Base-by-base conservation (phyloP, 2,888 invertebrate genomes). In the Monochamus alternatus region DNA sequence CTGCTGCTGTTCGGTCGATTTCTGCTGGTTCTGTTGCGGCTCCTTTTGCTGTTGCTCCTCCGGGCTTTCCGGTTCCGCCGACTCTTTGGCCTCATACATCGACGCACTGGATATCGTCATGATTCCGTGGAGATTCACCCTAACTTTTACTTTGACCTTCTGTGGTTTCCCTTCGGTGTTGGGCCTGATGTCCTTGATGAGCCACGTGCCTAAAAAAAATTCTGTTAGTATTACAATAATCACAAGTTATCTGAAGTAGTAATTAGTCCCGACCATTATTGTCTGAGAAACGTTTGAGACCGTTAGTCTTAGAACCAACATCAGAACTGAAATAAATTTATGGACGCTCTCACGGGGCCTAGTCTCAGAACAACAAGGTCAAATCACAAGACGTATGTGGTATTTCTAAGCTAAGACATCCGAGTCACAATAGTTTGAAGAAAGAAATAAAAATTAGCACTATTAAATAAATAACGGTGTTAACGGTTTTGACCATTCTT, bases 61-160 rank as follows among this genome's bases (percentile, higher is more conserved):
- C 0, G 80, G 77, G 10, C 79, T 77, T 43, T 85, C 86, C 12
- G 84, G 84, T 32, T 87, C 87, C 22, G 82, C 74, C 3, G 91
- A 90, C 77, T 91, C 93, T 85, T 93, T 94, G 86, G 95, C 95
- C 86, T 96, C 95, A 58, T 95, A 92, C 73, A 97, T 90, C 0
- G 95, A 94, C 4, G 99, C 99, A 71, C 95, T 95, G 10, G 95
- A 93, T 32, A 99, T 93, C 10, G 93, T 93, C 86, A 99, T 94
- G 77, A 98, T 94, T 68, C 99, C 99, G 88, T 99, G 95, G 67
- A 96, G 92, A 90, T 98, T 98, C 72, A 99, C 92, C 83, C 98
- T 93, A 5, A 97, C 97, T 91, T 98, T 99, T 4, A 99, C 95
- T 90, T 98, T 98, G 1, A 99, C 95, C 89, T 98, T 98, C 80